phyloP scores from a whole-genome alignment of 2,888 invertebrate genomes.

The Matsumyia berberina region DNA sequence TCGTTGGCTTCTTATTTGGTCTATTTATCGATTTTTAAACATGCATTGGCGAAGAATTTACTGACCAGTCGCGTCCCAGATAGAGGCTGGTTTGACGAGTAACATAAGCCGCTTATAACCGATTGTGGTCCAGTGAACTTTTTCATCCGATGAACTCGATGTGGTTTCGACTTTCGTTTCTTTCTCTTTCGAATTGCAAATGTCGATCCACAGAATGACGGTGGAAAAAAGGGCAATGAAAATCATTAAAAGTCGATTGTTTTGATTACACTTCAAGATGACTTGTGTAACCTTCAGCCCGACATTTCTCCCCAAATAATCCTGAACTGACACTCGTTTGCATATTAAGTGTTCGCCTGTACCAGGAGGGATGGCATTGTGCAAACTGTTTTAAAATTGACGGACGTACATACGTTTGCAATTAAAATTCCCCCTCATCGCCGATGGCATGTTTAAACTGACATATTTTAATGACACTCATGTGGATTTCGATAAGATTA shows the following conservation, averaged over 20 bases:
- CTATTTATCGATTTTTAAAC: conserved; percentile 33
- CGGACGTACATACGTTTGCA: conserved; percentile 2
- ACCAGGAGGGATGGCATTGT: background rate
- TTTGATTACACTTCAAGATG: conserved; percentile 20
- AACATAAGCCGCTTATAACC: conserved; percentile 49
- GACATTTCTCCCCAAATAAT: conserved; percentile 3
- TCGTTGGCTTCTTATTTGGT: conserved; percentile 24
- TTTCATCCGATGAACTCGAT: conserved; percentile 8
- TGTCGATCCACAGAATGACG: background rate
- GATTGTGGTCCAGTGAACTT: conserved; percentile 45
- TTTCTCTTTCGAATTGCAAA: conserved; percentile 44
- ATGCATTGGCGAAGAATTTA: conserved; percentile 32
- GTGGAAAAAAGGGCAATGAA: conserved; percentile 4
- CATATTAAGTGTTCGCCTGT: conserved; percentile 13
- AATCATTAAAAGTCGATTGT: conserved; percentile 4
- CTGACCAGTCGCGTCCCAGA: conserved; percentile 19
- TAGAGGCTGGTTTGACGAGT: conserved; percentile 7
- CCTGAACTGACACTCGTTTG: conserved; percentile 16
- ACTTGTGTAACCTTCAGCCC: conserved; percentile 9
- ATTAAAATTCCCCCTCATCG: conserved; percentile 12
- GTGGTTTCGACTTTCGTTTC: conserved; percentile 53
- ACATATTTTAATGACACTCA: conserved; percentile 40
- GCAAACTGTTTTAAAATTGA: conserved; percentile 1
- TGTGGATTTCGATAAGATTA: conserved; percentile 42
- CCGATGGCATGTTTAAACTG: background rate